Base-by-base conservation (phyloP, 2,113 vertebrate species). In the Leuciscus idus region DNA sequence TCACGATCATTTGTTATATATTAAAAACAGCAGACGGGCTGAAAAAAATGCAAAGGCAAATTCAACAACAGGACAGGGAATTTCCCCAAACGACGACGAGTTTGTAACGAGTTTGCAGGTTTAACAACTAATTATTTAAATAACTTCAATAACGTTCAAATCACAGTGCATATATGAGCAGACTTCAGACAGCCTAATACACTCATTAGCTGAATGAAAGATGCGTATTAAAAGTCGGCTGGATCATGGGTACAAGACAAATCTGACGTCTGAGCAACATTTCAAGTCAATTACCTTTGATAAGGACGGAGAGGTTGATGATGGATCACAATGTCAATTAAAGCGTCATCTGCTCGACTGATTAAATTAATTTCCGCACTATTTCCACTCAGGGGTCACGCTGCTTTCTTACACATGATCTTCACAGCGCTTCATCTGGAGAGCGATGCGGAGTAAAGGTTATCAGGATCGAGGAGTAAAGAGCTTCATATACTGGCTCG, bases 311-410 rank as follows among this genome's bases (percentile, higher is more conserved):
- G 80, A 68, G 80, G 43, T 70, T 82, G 80, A 70, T 82, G 80
- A 82, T 52, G 80, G 80, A 82, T 82, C 80, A 82, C 62, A 82
- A 70, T 68, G 80, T 82, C 80, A 82, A 82, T 82, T 66, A 70
- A 82, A 33, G 80, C 46, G 3, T 70, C 80, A 52, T 70, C 28
- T 68, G 80, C 80, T 82, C 70, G 80, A 70, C 62, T 82, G 80
- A 82, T 82, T 70, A 36, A 70, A 70, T 82, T 82, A 50, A 82
- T 82, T 82, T 66, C 62, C 46, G 30, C 5, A 43, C 46, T 9
- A 19, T 64, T 68, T 68, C 39, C 48, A 70, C 19, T 28, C 46
- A 15, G 80, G 62, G 80, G 80, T 82, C 80, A 21, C 30, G 26
- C 17, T 1, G 61, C 13, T 68, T 50, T 55, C 50, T 21, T 46